phyloP scores from a whole-genome alignment of 2,888 invertebrate genomes.

The Eupelmus urozonus region DNA sequence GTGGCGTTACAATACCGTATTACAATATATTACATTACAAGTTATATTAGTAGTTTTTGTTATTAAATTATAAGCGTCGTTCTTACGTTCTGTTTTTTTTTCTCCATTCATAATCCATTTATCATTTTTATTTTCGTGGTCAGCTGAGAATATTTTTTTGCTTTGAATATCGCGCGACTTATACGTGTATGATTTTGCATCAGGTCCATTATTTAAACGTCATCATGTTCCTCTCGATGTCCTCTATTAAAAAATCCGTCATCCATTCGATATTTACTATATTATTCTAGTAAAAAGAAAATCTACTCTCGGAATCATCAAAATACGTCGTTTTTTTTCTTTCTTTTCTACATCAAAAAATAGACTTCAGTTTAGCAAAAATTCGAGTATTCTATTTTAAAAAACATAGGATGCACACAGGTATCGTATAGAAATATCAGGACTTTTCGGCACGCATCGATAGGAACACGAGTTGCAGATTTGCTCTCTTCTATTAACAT shows the following conservation, averaged over 20 bases:
- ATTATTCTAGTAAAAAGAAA: conserved; percentile 22
- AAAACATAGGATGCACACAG: conserved; percentile 43
- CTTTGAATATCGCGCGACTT: conserved; percentile 8
- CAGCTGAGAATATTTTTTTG: conserved; percentile 29
- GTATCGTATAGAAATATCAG: conserved; percentile 48
- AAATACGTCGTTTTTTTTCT: conserved; percentile 49
- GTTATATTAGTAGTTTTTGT: conserved; percentile 71
- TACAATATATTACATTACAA: conserved; percentile 74
- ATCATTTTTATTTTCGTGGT: conserved; percentile 7
- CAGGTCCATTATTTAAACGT: conserved; percentile 33
- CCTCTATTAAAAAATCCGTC: conserved; percentile 34
- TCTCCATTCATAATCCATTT: conserved; percentile 3
- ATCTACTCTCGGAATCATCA: conserved; percentile 30
- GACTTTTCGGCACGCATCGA: conserved; percentile 56
- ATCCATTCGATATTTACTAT: conserved; percentile 1
- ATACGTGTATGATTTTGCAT: conserved; percentile 34
- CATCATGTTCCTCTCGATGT: conserved; percentile 57
- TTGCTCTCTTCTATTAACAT: conserved; percentile 34
- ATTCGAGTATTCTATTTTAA: conserved; percentile 23
- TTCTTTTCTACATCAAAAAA: conserved; percentile 46
- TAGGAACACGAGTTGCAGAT: conserved; percentile 55
- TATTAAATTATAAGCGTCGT: conserved; percentile 74
- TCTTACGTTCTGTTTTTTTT: conserved; percentile 60
- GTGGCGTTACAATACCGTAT: conserved; percentile 72
- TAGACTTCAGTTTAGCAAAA: conserved; percentile 42